Percentiles rank a stretch among this genome's conserved stretches.
These are phyloP conservation scores for Monarcha castaneiventris DNA, from an alignment of 2,113 vertebrate genomes.

Conservation along the genomic window DNA sequence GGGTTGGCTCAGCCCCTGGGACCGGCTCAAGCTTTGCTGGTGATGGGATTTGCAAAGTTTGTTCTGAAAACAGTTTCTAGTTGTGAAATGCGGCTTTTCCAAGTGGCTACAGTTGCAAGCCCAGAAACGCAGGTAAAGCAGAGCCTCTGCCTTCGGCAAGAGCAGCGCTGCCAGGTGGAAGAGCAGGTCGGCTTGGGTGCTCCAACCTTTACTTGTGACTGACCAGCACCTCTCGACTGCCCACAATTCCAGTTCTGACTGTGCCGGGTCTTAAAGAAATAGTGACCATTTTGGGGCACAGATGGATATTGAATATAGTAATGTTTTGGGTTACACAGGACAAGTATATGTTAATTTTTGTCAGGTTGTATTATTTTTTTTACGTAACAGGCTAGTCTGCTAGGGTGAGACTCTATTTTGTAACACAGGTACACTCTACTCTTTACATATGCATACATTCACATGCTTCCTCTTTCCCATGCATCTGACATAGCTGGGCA, in stretches of 20 bases:
- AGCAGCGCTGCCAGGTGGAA: fast-evolving
- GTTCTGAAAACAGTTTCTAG: neutral
- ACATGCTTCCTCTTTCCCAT: neutral
- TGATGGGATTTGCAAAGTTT: neutral
- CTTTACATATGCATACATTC: neutral
- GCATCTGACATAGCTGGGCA: neutral
- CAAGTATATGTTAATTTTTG: neutral
- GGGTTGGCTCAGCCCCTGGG: no score
- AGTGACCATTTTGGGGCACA: neutral
- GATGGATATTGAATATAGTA: neutral
- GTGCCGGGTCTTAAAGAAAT: fast-evolving
- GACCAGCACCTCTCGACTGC: fast-evolving
- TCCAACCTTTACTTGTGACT: fast-evolving
- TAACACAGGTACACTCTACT: neutral
- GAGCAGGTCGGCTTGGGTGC: neutral
- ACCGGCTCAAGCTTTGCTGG: neutral
- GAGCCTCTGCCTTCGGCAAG: fast-evolving
- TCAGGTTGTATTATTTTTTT: neutral
- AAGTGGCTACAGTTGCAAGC: neutral
- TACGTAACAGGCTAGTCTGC: neutral
- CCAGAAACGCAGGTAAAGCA: neutral
- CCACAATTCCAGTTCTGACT: neutral
- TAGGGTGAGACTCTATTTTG: neutral
- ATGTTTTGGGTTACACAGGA: neutral
- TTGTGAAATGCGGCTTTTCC: neutral